These are phyloP conservation scores for Harpegnathos saltator DNA, from an alignment of 1,140 invertebrate species.

Conservation along the genomic window DNA sequence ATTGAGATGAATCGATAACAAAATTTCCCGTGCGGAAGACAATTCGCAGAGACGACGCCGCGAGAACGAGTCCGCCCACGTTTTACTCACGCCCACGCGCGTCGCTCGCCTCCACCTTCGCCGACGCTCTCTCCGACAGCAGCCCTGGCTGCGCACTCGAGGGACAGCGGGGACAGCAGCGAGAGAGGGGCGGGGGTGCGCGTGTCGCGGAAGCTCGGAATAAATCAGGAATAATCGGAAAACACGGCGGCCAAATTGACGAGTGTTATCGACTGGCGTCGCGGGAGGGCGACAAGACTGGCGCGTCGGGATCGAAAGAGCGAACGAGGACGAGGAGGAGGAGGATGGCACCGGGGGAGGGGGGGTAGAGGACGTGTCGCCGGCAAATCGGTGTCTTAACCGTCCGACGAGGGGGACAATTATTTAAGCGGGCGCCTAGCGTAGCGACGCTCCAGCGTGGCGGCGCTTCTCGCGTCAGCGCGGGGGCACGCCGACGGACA, in stretches of 20 bases:
- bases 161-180: too few species aligned
- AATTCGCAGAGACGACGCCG: slow-evolving; percentile 12
- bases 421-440: slow-evolving; percentile 82
- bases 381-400: slow-evolving; percentile 83
- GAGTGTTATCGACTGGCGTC: slow-evolving; percentile 79
- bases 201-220: slow-evolving; percentile 23
- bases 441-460: slow-evolving; percentile 65
- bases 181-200: too few species aligned
- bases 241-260: slow-evolving; percentile 76
- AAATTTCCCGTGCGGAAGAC: slow-evolving; percentile 18
- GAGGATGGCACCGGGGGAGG: slow-evolving; percentile 34
- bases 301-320: slow-evolving; percentile 52
- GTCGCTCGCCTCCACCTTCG: neutral
- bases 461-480: slow-evolving; percentile 61
- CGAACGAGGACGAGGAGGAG: slow-evolving; percentile 63
- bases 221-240: slow-evolving; percentile 78
- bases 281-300: slow-evolving; percentile 42
- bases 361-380: slow-evolving; percentile 50
- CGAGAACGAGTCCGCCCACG: neutral
- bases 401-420: slow-evolving; percentile 80
- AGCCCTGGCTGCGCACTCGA: too few species aligned
- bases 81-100: neutral
- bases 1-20: slow-evolving; percentile 81
- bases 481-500: slow-evolving; percentile 31
- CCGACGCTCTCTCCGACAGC: neutral